These are phyloP conservation scores for Babyrousa celebensis DNA, from an alignment of 2,797 vertebrate species.

Conservation along the genomic window DNA sequence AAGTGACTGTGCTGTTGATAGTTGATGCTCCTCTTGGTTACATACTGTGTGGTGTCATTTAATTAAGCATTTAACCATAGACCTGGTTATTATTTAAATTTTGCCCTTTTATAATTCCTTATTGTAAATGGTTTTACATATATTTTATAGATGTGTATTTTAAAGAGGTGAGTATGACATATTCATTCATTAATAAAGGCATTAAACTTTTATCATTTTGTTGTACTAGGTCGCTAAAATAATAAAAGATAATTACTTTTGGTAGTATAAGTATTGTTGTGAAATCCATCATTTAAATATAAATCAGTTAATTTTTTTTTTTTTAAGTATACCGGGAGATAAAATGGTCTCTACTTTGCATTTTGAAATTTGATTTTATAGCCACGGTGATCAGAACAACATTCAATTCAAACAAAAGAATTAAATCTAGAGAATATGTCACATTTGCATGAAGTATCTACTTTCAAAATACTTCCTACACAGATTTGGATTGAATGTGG, in stretches of 20 bases:
- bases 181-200: slow-evolving; percentile 29
- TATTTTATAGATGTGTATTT: not conserved
- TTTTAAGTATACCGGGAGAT: slow-evolving; percentile 35
- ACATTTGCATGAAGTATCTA: slow-evolving; percentile 67
- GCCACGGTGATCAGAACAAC: slow-evolving; percentile 64
- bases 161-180: not conserved
- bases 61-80: not conserved
- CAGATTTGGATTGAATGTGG: not conserved
- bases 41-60: not conserved
- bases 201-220: not conserved
- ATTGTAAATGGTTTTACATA: not conserved
- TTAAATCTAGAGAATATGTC: slow-evolving; percentile 69
- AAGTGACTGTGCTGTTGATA: not conserved
- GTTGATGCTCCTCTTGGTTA: not conserved
- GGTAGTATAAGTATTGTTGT: not conserved
- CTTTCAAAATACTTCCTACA: slow-evolving; percentile 58
- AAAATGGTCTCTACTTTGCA: slow-evolving; percentile 76
- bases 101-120: not conserved
- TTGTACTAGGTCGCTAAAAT: not conserved
- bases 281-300: slow-evolving; percentile 45
- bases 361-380: slow-evolving; percentile 74
- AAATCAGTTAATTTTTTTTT: slow-evolving; percentile 11
- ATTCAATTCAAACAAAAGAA: slow-evolving; percentile 77
- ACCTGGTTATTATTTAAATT: not conserved
- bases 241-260: slow-evolving; percentile 38